Percentiles rank a stretch among this genome's conserved stretches.
These are phyloP conservation scores for Mico argentatus DNA, from an alignment of 2,797 vertebrate genomes.

Conservation along the genomic window DNA sequence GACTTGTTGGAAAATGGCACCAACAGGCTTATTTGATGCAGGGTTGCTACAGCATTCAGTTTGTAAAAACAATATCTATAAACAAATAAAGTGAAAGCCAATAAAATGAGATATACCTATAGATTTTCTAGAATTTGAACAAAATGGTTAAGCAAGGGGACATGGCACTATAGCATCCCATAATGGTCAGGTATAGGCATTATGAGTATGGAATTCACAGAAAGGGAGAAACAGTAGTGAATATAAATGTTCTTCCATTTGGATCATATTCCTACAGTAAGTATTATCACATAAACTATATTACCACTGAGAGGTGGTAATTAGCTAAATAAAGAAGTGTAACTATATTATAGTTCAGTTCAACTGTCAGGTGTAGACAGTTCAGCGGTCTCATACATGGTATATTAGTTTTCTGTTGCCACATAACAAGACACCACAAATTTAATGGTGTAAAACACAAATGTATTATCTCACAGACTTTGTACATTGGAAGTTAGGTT, in stretches of 20 bases:
- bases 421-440: background rate
- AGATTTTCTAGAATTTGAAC: background rate
- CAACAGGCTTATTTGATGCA: background rate
- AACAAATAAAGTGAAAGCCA: background rate
- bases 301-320: background rate
- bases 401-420: background rate
- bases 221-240: background rate
- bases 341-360: background rate
- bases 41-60: background rate
- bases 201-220: background rate
- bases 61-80: background rate
- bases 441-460: background rate
- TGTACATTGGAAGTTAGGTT: background rate
- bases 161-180: too few relatives aligned
- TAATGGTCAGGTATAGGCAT: background rate
- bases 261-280: background rate
- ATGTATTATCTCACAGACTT: background rate
- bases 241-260: background rate
- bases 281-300: background rate
- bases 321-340: background rate
- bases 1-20: background rate
- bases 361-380: background rate
- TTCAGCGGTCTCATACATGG: background rate
- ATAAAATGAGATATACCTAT: background rate
- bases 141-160: background rate